Base-by-base conservation (phyloP, 2,888 invertebrate species). In the Spodoptera exigua region DNA sequence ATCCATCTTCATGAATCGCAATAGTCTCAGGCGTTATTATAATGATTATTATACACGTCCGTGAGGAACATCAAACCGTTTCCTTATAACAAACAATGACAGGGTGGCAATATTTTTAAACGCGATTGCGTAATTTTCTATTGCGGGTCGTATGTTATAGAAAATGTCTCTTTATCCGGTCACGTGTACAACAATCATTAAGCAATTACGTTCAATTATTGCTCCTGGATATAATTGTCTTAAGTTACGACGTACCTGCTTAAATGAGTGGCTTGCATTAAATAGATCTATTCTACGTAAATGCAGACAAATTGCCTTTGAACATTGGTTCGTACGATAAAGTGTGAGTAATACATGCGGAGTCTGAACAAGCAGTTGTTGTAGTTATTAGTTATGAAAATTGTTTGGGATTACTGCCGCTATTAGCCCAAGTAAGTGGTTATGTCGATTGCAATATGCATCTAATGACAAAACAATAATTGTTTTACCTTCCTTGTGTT, bases 131-230 rank as follows among this genome's bases (percentile, higher is more conserved):
- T 83, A 84, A 88, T 89, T 88, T 84, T 73, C 71, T 79, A 47
- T 82, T 84, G 84, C 84, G 56, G 85, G 79, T 62, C 61, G 70
- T 72, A 81, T 76, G 9, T 27, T 27, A 74, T 82, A 79, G 82
- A 83, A 88, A 86, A 82, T 81, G 77, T 82, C 80, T 80, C 71
- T 84, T 85, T 82, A 80, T 79, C 71, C 64, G 78, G 79, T 80
- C 77, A 79, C 74, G 76, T 81, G 80, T 83, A 81, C 78, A 82
- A 81, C 81, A 77, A 82, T 76, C 79, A 93, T 91, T 89, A 89
- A 89, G 86, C 89, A 90, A 92, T 93, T 92, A 90, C 70, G 76
- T 84, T 70, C 74, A 86, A 89, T 89, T 88, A 86, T 86, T 85
- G 81, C 88, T 84, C 74, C 81, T 84, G 72, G 79, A 74, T 84